These are phyloP conservation scores for Pogonognathellus flavescens DNA, from an alignment of 1,140 invertebrate species.

Conservation along the genomic window DNA sequence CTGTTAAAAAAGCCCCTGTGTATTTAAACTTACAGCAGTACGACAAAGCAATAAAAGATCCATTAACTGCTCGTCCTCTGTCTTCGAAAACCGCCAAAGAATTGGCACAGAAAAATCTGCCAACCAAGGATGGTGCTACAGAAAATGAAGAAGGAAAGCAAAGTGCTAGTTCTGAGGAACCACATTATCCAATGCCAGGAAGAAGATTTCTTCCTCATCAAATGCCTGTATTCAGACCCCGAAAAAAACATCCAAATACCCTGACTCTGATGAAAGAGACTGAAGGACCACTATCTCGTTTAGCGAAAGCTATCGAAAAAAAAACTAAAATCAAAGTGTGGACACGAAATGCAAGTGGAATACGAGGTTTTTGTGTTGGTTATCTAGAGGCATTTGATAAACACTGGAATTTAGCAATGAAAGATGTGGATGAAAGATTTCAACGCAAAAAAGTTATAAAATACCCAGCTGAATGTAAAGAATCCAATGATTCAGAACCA, in stretches of 20 bases:
- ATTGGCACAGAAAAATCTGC: not conserved
- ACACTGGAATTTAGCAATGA: constrained; percentile 92
- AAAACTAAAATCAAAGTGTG: constrained; percentile 77
- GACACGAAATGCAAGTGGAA: constrained; percentile 71
- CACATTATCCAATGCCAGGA: constrained; percentile 61
- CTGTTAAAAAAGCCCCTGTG: constrained; percentile 29
- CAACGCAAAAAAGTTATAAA: constrained; percentile 72
- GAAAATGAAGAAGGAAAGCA: not conserved
- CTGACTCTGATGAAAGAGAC: constrained; percentile 55
- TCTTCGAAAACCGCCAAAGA: not conserved
- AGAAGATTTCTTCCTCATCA: constrained; percentile 65
- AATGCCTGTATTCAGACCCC: constrained; percentile 54
- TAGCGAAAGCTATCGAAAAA: constrained; percentile 76
- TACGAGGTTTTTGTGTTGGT: constrained; percentile 85
- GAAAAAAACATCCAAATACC: constrained; percentile 56
- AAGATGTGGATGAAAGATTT: constrained; percentile 89
- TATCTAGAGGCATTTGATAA: constrained; percentile 92
- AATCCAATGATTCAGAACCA: not conserved
- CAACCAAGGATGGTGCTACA: not conserved
- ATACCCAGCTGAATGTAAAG: constrained; percentile 51
- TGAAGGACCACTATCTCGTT: constrained; percentile 76
- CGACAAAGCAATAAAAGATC: constrained; percentile 49
- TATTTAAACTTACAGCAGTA: constrained; percentile 56
- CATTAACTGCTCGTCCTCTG: not conserved
- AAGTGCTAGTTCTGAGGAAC: not conserved